A percentile compares a stretch with the other conserved stretches of the same genome.
Conservation (phyloP, 2,888 invertebrate genomes). For the Schizaphis graminum region DNA sequence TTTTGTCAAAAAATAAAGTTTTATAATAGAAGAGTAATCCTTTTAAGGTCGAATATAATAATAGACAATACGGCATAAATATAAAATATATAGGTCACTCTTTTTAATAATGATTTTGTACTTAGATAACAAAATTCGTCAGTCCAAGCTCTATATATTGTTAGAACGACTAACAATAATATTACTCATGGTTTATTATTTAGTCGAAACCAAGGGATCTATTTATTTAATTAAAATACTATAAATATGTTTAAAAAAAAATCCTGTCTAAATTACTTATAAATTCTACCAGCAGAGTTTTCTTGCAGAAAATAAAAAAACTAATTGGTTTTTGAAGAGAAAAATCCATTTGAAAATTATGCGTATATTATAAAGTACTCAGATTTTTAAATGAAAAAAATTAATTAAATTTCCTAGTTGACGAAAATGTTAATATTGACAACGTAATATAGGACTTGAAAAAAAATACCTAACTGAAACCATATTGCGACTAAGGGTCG, state of each 20-base stretch:
- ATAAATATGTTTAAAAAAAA: neutral
- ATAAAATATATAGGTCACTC: neutral
- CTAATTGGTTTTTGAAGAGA: slow-evolving; percentile 14
- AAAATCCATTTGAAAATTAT: neutral
- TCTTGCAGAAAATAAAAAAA: neutral
- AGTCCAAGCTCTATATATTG: neutral
- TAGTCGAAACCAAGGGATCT: neutral
- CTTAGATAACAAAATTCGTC: neutral
- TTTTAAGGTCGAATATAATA: slow-evolving; percentile 19
- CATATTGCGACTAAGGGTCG: neutral
- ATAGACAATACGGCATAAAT: neutral
- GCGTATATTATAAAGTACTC: neutral
- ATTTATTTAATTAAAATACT: neutral
- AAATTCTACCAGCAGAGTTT: neutral
- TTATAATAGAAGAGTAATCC: neutral
- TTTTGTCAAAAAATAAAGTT: slow-evolving; percentile 12
- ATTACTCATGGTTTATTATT: neutral
- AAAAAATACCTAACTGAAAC: neutral
- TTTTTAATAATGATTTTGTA: neutral
- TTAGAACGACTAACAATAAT: neutral
- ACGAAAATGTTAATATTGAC: neutral
- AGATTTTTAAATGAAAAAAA: neutral
- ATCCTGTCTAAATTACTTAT: neutral
- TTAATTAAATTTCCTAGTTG: neutral
- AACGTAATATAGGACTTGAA: neutral